Evolutionary conservation across 2,888 invertebrate species (phyloP).

Genomic region (Horisme vitalbata): DNA sequence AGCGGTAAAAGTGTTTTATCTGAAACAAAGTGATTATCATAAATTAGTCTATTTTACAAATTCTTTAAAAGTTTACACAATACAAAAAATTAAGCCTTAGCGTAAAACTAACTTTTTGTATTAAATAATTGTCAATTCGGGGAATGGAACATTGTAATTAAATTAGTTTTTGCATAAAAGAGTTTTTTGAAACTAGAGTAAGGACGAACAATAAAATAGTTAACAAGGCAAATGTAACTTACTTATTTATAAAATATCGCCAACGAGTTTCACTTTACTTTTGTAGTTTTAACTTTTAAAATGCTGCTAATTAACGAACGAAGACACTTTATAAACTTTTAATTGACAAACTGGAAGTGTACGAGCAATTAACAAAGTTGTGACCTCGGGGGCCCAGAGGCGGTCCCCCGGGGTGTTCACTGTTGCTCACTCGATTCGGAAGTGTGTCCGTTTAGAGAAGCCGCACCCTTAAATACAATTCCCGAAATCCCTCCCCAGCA

Average conservation of each 20-base stretch:
- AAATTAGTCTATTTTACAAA: too few relatives aligned
- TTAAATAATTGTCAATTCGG: too few relatives aligned
- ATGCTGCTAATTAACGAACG: constrained; percentile 52
- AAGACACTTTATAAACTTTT: constrained; percentile 46
- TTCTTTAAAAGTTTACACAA: too few relatives aligned
- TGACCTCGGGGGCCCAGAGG: constrained; percentile 54
- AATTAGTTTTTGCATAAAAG: background rate
- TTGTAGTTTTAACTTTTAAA: constrained; percentile 22
- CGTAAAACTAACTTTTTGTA: too few relatives aligned
- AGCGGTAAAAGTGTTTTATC: too few relatives aligned
- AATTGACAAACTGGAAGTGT: constrained; percentile 51
- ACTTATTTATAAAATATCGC: constrained; percentile 46
- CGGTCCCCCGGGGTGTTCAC: constrained; percentile 63
- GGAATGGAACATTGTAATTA: too few relatives aligned
- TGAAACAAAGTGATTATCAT: too few relatives aligned
- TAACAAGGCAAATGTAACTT: constrained; percentile 1
- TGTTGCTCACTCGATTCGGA: constrained; percentile 56
- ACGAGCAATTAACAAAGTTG: constrained; percentile 31
- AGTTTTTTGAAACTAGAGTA: background rate
- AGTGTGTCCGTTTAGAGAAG: constrained; percentile 53
- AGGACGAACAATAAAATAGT: background rate
- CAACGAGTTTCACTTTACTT: constrained; percentile 27
- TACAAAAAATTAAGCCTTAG: too few relatives aligned
- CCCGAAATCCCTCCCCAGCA: constrained; percentile 57
- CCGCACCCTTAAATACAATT: constrained; percentile 62